These are phyloP conservation scores for Xenopus borealis DNA, from an alignment of 2,113 vertebrate genomes.

Conservation along the genomic window DNA sequence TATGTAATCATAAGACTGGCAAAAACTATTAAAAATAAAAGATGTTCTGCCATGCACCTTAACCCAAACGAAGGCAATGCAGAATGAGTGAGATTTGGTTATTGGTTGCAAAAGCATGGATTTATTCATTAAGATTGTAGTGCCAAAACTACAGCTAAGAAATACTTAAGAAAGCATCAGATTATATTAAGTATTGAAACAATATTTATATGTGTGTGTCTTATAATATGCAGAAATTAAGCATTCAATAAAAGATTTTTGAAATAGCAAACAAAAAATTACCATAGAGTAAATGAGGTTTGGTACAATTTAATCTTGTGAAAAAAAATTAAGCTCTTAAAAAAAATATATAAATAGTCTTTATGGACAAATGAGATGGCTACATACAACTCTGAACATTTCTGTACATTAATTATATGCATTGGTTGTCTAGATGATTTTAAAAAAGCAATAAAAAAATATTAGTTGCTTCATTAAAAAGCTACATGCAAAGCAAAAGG, in stretches of 20 bases:
- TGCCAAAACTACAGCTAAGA: conserved; percentile 73
- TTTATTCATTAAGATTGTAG: conserved; percentile 70
- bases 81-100: conserved; percentile 73
- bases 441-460: conserved; percentile 74
- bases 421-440: conserved; percentile 67
- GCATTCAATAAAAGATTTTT: conserved; percentile 6
- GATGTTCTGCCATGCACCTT: conserved; percentile 77
- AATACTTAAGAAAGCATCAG: conserved; percentile 66
- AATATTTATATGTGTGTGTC: too few relatives aligned
- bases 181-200: conserved; percentile 53
- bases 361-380: conserved; percentile 74
- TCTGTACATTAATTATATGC: conserved; percentile 64
- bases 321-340: not conserved
- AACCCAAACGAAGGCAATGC: conserved; percentile 76
- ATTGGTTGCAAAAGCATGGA: conserved; percentile 72
- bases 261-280: conserved; percentile 11
- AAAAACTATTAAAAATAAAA: conserved; percentile 43
- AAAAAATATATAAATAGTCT: conserved; percentile 46
- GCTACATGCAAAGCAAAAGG: conserved; percentile 99
- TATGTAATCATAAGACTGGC: conserved; percentile 23
- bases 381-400: conserved; percentile 63
- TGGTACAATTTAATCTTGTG: not conserved
- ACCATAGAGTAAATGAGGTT: not conserved
- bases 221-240: not conserved
- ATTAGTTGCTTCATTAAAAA: conserved; percentile 94